phyloP scores from a whole-genome alignment of 2,113 vertebrate species.

The Oenanthe melanoleuca region DNA sequence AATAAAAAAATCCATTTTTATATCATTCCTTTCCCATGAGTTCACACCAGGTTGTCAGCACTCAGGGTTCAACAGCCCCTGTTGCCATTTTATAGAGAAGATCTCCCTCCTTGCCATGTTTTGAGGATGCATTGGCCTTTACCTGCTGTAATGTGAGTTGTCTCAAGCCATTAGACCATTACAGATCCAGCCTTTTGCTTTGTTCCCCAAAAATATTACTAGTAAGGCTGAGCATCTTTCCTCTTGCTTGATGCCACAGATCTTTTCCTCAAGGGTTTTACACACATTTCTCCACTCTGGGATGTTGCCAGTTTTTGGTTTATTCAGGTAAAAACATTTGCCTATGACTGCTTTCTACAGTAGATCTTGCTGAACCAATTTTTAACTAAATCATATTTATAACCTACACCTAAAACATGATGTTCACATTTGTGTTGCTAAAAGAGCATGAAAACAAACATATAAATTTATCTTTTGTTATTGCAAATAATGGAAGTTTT shows the following conservation, averaged over 20 bases:
- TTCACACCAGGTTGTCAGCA: background rate
- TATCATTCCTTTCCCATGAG: background rate
- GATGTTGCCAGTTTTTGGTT: background rate
- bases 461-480: background rate
- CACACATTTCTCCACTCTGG: background rate
- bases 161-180: background rate
- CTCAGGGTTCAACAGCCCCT: background rate
- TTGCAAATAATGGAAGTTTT: background rate
- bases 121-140: accelerated
- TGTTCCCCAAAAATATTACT: background rate
- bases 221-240: background rate
- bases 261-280: background rate
- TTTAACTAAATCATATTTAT: background rate
- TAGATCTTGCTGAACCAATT: background rate
- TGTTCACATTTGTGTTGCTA: background rate
- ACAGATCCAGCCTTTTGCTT: background rate
- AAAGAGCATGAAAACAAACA: background rate
- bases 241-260: background rate
- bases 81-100: background rate
- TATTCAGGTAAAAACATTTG: background rate
- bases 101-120: background rate
- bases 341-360: background rate
- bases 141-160: accelerated
- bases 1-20: background rate
- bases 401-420: background rate